Percentiles rank a stretch among this genome's conserved stretches.
phyloP scores from a whole-genome alignment of 2,888 invertebrate genomes.

The Plusia festucae region DNA sequence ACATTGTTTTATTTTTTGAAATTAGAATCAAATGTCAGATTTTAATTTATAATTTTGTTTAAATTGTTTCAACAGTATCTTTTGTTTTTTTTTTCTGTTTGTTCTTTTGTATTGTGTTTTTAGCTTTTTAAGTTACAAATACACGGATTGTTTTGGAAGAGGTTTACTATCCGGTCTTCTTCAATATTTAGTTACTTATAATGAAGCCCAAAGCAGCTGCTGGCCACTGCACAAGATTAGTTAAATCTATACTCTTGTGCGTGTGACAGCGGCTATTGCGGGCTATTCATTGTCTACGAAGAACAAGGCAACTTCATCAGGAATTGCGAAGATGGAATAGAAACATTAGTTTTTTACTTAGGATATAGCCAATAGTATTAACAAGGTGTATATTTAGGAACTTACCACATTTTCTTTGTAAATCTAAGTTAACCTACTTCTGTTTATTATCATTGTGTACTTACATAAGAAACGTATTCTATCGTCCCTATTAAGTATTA shows the following conservation, averaged over 20 bases:
- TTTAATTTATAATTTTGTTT: slow-evolving; percentile 17
- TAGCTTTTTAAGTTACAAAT: slow-evolving; percentile 27
- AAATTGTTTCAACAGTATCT: background rate
- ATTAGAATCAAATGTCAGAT: background rate
- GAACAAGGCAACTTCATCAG: slow-evolving; percentile 54
- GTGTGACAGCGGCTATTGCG: slow-evolving; percentile 99
- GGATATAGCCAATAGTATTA: background rate
- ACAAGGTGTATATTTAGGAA: too few relatives aligned
- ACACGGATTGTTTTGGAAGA: slow-evolving; percentile 54
- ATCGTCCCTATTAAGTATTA: too few relatives aligned
- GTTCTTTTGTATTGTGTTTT: background rate
- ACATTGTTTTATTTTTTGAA: slow-evolving; percentile 1
- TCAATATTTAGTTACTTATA: slow-evolving; percentile 54
- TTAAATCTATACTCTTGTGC: slow-evolving; percentile 97
- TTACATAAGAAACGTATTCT: too few relatives aligned
- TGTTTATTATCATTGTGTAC: too few relatives aligned
- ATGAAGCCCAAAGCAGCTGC: slow-evolving; percentile 97
- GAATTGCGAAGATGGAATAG: slow-evolving; percentile 29
- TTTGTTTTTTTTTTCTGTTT: background rate
- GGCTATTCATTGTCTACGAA: slow-evolving; percentile 90
- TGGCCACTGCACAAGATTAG: slow-evolving; percentile 99
- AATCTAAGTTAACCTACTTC: too few relatives aligned
- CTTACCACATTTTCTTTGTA: background rate
- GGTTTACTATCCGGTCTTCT: slow-evolving; percentile 53
- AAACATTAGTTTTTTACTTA: background rate